A percentile compares a stretch with the other conserved stretches of the same genome.
Evolutionary conservation across 35 echinoderm and acorn worm species (phyloP).

Genomic region (Heliocidaris erythrogramma): DNA sequence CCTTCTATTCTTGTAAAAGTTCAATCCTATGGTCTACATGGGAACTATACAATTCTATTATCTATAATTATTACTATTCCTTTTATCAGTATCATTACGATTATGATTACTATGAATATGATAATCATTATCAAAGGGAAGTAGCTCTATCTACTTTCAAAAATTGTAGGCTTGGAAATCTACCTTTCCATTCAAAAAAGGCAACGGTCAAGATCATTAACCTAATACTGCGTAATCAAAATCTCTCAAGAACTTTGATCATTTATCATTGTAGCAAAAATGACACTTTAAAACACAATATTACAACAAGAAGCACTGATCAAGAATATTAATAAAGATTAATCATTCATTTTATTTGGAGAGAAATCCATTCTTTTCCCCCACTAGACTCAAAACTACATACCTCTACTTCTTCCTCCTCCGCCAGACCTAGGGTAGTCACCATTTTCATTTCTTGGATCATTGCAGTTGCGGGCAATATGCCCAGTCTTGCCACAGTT

Average conservation of each 20-base stretch:
- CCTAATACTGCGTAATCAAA: neutral
- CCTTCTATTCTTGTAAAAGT: no score
- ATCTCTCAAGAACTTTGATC: neutral
- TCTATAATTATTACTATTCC: no score
- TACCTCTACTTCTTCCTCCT: neutral
- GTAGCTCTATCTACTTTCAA: no score
- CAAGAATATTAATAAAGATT: neutral
- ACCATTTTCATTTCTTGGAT: neutral
- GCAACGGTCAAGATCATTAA: neutral
- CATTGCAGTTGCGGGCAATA: constrained; percentile 15
- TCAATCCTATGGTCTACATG: no score
- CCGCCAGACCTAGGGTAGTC: neutral
- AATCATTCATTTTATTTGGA: neutral
- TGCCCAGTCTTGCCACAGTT: constrained; percentile 1
- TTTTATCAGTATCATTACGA: no score
- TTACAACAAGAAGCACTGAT: neutral
- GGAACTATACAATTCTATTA: no score
- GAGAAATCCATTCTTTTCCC: neutral
- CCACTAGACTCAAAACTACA: neutral
- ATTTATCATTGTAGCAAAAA: no score
- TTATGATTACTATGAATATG: no score
- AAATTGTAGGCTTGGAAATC: no score
- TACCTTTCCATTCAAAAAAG: no score
- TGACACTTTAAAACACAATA: no score
- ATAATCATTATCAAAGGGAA: no score